Percentiles rank a stretch among this genome's conserved stretches.
Evolutionary conservation across 2,113 vertebrate genomes (phyloP).

Genomic region (Cyanoliseus patagonus): DNA sequence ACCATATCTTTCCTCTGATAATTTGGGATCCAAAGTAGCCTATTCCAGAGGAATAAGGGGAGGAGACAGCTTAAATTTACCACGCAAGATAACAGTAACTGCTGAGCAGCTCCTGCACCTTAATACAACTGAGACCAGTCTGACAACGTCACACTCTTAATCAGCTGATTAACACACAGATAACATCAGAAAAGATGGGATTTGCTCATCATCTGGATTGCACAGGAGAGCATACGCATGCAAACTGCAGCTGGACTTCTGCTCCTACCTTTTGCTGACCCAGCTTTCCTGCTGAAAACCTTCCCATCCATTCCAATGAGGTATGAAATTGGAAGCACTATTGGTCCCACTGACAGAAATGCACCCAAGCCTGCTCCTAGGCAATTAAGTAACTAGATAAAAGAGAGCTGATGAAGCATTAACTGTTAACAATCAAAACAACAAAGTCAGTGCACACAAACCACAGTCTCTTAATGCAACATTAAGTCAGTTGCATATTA

Average conservation of each 20-base stretch:
- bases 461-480: not conserved
- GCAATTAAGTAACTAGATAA: not conserved
- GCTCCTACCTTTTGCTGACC: not conserved
- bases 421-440: not conserved
- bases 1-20: not conserved
- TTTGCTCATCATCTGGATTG: not conserved
- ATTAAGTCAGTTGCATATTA: not conserved
- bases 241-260: not conserved
- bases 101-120: fast-evolving
- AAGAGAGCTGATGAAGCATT: not conserved
- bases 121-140: not conserved
- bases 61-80: not conserved
- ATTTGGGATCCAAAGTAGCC: not conserved
- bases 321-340: not conserved
- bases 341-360: not conserved
- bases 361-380: not conserved
- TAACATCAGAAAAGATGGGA: not conserved
- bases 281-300: not conserved
- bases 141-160: not conserved
- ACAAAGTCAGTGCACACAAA: not conserved
- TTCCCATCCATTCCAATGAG: not conserved
- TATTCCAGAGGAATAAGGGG: not conserved
- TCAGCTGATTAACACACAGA: not conserved
- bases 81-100: not conserved
- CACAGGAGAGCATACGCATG: not conserved